A percentile compares a stretch with the other conserved stretches of the same genome.
Conservation (phyloP, 1,140 invertebrate genomes). For the Cydia splendana region DNA sequence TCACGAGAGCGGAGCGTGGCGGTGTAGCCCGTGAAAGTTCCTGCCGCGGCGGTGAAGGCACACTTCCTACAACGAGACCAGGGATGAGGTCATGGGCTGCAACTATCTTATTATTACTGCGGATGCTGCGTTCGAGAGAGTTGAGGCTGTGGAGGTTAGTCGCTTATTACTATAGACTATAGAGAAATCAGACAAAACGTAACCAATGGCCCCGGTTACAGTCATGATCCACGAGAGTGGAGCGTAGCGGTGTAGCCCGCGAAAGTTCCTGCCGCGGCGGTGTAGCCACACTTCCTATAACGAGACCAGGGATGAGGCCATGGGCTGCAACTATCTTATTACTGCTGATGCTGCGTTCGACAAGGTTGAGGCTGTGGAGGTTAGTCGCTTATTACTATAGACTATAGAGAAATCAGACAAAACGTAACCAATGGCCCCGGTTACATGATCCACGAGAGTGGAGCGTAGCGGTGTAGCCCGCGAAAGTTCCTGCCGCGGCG, state of each 20-base stretch:
- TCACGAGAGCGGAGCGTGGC: conserved; percentile 97
- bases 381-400: conserved; percentile 55
- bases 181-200: no score
- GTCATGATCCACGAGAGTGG: conserved; percentile 98
- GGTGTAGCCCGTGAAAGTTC: conserved; percentile 86
- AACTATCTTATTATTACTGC: conserved; percentile 94
- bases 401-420: no score
- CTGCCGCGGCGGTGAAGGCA: conserved; percentile 94
- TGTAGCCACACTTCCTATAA: conserved; percentile 94
- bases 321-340: conserved; percentile 95
- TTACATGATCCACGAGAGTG: conserved; percentile 98
- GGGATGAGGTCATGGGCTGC: conserved; percentile 94
- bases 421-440: conserved; percentile 83
- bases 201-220: conserved; percentile 88
- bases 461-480: conserved; percentile 85
- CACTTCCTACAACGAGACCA: conserved; percentile 93
- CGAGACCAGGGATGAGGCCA: conserved; percentile 88
- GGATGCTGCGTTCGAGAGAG: conserved; percentile 88
- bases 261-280: conserved; percentile 95
- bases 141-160: conserved; percentile 85
- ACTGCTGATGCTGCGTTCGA: conserved; percentile 90
- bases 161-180: no score
- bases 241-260: conserved; percentile 91
- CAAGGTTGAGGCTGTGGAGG: conserved; percentile 80
- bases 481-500: conserved; percentile 95